phyloP scores from a whole-genome alignment of 2,113 vertebrate species.

The Notechis scutatus region DNA sequence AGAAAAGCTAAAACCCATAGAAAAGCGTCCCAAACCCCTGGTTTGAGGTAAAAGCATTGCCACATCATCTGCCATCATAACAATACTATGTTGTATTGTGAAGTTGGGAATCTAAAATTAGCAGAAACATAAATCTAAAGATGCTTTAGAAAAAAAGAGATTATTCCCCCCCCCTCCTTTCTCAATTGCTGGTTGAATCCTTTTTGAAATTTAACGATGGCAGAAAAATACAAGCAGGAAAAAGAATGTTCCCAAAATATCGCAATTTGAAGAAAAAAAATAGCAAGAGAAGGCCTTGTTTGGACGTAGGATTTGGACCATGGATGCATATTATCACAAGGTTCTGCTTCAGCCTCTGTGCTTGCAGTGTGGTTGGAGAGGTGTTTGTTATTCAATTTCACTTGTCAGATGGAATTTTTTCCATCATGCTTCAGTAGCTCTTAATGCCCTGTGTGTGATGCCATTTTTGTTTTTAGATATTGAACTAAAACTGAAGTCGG shows the following conservation, averaged over 20 bases:
- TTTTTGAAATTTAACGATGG: background rate
- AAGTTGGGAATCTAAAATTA: background rate
- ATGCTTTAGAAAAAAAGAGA: background rate
- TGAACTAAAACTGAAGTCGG: background rate
- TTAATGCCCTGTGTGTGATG: background rate
- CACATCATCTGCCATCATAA: background rate
- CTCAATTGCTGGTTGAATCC: background rate
- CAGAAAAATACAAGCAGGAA: background rate
- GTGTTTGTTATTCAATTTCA: slow-evolving; percentile 1
- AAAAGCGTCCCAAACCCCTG: background rate
- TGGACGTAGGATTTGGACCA: background rate
- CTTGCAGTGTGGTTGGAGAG: background rate
- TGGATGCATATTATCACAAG: background rate
- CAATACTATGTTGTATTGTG: background rate
- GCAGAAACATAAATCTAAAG: slow-evolving; percentile 19
- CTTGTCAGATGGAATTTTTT: slow-evolving; percentile 39
- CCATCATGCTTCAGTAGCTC: background rate
- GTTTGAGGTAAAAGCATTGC: background rate
- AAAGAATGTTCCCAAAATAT: background rate
- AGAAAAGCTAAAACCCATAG: background rate
- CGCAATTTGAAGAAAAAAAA: background rate
- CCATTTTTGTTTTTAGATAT: slow-evolving; percentile 20
- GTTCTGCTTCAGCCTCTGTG: background rate
- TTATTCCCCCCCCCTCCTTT: background rate
- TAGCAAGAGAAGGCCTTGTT: background rate